These are phyloP conservation scores for Athrips mouffetella DNA, from an alignment of 2,888 invertebrate species.

Conservation along the genomic window DNA sequence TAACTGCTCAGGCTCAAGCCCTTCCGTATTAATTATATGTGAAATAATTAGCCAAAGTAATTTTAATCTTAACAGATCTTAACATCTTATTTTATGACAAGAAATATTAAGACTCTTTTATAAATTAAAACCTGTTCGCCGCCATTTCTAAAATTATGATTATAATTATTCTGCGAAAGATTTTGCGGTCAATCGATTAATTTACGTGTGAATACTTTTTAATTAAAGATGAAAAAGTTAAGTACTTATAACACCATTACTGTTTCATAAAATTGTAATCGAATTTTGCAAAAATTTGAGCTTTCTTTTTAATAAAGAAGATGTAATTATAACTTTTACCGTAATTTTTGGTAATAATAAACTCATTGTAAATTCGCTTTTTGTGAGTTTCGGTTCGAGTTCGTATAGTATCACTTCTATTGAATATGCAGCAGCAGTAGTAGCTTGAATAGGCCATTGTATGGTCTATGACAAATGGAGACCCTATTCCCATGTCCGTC, in stretches of 20 bases:
- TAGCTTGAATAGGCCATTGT: slow-evolving; percentile 58
- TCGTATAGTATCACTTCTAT: slow-evolving; percentile 18
- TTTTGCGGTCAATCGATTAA: background rate
- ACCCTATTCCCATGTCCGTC: slow-evolving; percentile 53
- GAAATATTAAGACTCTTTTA: background rate
- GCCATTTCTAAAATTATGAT: background rate
- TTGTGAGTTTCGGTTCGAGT: slow-evolving; percentile 3
- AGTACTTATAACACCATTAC: too few species aligned
- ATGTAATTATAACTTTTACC: too few species aligned
- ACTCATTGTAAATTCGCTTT: background rate
- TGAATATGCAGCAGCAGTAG: slow-evolving; percentile 45
- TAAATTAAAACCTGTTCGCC: background rate
- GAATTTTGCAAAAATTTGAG: too few species aligned
- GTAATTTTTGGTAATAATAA: too few species aligned
- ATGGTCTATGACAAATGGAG: slow-evolving; percentile 54
- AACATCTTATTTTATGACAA: background rate
- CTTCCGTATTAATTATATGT: too few species aligned
- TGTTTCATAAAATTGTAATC: too few species aligned
- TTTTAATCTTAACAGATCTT: too few species aligned
- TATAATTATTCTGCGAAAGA: background rate
- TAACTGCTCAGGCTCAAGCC: too few species aligned
- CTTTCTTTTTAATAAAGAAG: too few species aligned
- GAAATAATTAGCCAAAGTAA: too few species aligned
- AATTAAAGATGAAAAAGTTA: too few species aligned
- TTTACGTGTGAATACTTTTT: too few species aligned